Conservation (phyloP, 2,888 invertebrate genomes). For the Orthosia gracilis region DNA sequence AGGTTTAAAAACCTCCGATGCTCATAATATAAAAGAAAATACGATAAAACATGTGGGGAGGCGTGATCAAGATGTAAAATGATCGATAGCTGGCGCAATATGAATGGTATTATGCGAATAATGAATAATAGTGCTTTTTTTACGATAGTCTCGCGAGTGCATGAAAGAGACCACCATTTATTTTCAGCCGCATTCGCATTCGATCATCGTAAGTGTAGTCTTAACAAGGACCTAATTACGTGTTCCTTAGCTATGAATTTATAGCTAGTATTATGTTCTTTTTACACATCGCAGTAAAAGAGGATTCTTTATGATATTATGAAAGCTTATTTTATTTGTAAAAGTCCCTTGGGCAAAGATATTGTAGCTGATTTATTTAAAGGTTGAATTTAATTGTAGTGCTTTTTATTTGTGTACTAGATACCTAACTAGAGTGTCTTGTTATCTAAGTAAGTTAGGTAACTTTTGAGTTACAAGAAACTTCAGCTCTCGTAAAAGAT, state of each 20-base stretch:
- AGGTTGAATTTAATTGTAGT: conserved; percentile 13
- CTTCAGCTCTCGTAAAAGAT: background rate
- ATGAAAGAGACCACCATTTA: conserved; percentile 63
- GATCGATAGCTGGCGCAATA: conserved; percentile 66
- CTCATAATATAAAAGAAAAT: conserved; percentile 63
- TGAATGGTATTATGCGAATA: conserved; percentile 63
- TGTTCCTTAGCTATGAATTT: conserved; percentile 51
- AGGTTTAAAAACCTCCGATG: conserved; percentile 57
- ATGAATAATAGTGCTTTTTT: conserved; percentile 66
- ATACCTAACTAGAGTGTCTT: background rate
- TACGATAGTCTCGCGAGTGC: too few relatives aligned
- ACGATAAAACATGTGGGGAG: conserved; percentile 60
- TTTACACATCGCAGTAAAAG: conserved; percentile 35
- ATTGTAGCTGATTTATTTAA: conserved; percentile 42
- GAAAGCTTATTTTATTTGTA: conserved; percentile 47
- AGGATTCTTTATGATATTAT: conserved; percentile 32
- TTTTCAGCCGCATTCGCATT: conserved; percentile 57
- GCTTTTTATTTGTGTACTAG: background rate
- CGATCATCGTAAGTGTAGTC: conserved; percentile 58
- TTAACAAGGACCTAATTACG: conserved; percentile 65
- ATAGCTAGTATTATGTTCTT: conserved; percentile 49
- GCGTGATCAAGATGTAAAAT: conserved; percentile 68
- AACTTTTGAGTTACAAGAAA: background rate
- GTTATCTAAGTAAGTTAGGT: background rate
- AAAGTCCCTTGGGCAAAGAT: conserved; percentile 19